Base-by-base conservation (phyloP, 2,888 invertebrate species). In the Latheticus oryzae region DNA sequence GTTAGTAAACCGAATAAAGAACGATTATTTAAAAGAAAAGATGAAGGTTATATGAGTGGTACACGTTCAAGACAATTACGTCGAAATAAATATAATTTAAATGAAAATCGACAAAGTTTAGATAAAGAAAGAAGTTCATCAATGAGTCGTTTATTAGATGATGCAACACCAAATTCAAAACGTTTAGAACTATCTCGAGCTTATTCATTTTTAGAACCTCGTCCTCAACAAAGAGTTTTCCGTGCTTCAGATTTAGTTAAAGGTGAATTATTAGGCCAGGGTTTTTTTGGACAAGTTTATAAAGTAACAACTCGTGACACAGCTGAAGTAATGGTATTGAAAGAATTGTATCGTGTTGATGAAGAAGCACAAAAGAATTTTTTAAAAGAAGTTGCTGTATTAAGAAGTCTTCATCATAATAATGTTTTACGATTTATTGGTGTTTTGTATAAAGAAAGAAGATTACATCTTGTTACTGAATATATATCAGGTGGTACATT, bases 301-400 rank as follows among this genome's bases (percentile, higher is more conserved):
- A 90, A 93, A 81, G 95, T 95, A 51, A 95, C 94, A 0, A 95
- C 96, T 75, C 86, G 90, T 43, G 88, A 90, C 66, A 95, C 95
- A 0, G 89, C 89, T 62, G 96, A 97, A 79, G 90, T 95, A 32
- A 96, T 97, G 95, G 96, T 97, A 66, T 85, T 97, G 28, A 97
- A 97, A 73, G 95, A 97, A 75, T 82, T 97, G 51, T 78, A 95
- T 79, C 83, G 94, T 50, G 92, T 96, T 12, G 96, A 97, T 73
- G 96, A 95, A 74, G 94, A 93, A 71, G 96, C 96, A 1, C 95
- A 97, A 77, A 88, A 90, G 69, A 95, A 93, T 80, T 97, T 97
- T 75, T 82, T 97, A 21, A 95, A 96, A 80, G 97, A 97, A 86
- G 95, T 95, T 51, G 96, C 96, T 1, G 95, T 97, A 15, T 80